These are phyloP conservation scores for Aquatica leii DNA, from an alignment of 2,888 invertebrate species.

Conservation along the genomic window DNA sequence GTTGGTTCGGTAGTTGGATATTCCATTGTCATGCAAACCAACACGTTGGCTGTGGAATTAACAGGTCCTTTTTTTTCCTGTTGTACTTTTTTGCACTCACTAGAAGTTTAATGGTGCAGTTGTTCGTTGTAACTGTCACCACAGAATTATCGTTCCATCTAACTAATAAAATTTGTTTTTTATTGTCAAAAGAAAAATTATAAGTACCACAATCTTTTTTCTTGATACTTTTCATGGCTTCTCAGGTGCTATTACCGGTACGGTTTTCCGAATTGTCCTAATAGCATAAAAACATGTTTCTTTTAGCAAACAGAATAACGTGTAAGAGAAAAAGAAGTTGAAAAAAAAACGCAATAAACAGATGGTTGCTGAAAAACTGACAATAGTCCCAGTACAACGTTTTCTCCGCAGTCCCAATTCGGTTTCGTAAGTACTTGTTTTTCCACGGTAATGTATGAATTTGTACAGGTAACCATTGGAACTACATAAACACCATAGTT, in stretches of 20 bases:
- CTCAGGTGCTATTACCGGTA: neutral
- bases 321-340: constrained; percentile 41
- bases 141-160: no score
- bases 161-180: constrained; percentile 1
- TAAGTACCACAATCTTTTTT: constrained; percentile 4
- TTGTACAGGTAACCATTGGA: constrained; percentile 44
- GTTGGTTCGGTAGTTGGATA: constrained; percentile 41
- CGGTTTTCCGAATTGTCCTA: constrained; percentile 16
- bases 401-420: constrained; percentile 41
- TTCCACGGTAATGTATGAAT: constrained; percentile 41
- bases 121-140: neutral
- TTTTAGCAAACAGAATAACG: constrained; percentile 20
- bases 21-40: constrained; percentile 36
- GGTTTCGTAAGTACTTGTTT: constrained; percentile 15
- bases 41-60: no score
- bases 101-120: neutral
- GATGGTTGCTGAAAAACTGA: constrained; percentile 38
- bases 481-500: constrained; percentile 46
- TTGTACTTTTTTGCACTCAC: neutral
- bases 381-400: constrained; percentile 33
- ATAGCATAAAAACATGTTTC: constrained; percentile 26
- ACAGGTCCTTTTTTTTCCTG: neutral
- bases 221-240: neutral
- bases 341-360: no score
- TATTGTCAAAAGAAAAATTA: constrained; percentile 4